phyloP scores from a whole-genome alignment of 1,140 invertebrate species.

The Nephotettix cincticeps region DNA sequence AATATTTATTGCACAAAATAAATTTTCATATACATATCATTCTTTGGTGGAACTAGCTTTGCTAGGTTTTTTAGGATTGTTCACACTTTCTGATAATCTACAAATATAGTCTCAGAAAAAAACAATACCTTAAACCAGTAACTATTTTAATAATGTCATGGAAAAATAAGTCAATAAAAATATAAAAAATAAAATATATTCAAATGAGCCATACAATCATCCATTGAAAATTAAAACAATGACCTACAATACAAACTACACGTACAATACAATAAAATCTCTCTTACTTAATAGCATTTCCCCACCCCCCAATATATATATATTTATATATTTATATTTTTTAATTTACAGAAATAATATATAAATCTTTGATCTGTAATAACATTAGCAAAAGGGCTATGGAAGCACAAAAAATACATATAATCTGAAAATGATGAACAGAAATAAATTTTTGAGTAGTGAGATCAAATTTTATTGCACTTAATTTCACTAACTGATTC shows the following conservation, averaged over 20 bases:
- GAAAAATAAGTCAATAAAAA: not conserved
- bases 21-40: constrained; percentile 11
- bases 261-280: constrained; percentile 14
- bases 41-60: constrained; percentile 25
- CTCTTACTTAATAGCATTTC: not conserved
- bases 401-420: constrained; percentile 4
- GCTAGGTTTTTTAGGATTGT: not conserved
- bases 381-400: not conserved
- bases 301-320: constrained; percentile 5
- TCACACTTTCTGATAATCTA: not conserved
- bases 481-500: too few relatives aligned
- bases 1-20: constrained; percentile 18
- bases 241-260: constrained; percentile 18
- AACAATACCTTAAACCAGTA: not conserved
- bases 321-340: not conserved
- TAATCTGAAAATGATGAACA: not conserved
- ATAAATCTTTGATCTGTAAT: constrained; percentile 19
- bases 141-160: not conserved
- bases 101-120: not conserved
- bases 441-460: not conserved
- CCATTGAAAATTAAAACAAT: not conserved
- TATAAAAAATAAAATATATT: not conserved
- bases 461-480: not conserved
- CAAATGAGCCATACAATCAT: not conserved
- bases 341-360: constrained; percentile 11